Conservation (phyloP, 2,797 vertebrate genomes). For the Acrocephalus scirpaceus region DNA sequence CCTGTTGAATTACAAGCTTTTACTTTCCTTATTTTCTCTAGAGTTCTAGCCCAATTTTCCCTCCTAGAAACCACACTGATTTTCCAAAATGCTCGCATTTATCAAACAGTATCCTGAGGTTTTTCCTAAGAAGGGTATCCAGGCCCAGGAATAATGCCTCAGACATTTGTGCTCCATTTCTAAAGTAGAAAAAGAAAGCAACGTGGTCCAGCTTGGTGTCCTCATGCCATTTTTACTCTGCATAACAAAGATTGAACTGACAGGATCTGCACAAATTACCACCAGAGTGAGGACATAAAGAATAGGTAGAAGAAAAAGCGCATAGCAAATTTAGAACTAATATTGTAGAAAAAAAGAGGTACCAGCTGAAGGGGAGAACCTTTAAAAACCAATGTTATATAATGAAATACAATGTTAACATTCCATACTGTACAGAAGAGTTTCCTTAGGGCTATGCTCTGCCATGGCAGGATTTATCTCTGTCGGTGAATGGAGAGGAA, state of each 20-base stretch:
- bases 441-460: neutral
- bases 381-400: neutral
- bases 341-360: neutral
- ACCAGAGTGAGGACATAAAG: neutral
- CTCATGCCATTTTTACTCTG: neutral
- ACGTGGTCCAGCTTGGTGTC: neutral
- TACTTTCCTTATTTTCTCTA: neutral
- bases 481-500: neutral
- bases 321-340: neutral
- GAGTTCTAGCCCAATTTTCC: neutral
- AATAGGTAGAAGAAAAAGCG: neutral
- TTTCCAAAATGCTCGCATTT: conserved; percentile 1
- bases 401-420: neutral
- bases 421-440: neutral
- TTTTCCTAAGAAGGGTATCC: neutral
- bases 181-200: neutral
- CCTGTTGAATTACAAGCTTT: neutral
- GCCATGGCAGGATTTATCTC: neutral
- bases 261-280: neutral
- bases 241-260: neutral
- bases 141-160: neutral
- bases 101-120: neutral
- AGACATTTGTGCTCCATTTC: neutral
- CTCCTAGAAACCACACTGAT: neutral
- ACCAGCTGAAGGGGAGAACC: neutral